These are phyloP conservation scores for Cataglyphis altisquamis DNA, from an alignment of 2,888 invertebrate species.

Conservation along the genomic window DNA sequence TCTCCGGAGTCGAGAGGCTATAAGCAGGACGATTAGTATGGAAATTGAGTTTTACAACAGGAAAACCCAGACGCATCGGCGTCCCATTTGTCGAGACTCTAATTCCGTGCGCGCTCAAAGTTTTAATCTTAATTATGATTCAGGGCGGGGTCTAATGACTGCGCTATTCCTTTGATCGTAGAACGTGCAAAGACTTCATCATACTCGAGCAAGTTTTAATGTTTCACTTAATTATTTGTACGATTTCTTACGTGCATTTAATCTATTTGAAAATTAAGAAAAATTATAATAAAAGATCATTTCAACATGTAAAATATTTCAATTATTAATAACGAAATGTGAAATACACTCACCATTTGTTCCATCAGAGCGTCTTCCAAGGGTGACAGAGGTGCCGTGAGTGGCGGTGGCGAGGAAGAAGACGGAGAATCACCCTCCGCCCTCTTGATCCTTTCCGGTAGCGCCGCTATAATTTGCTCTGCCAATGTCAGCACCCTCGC, in stretches of 20 bases:
- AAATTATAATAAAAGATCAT: background rate
- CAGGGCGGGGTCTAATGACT: background rate
- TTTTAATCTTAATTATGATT: constrained; percentile 39
- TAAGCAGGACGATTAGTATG: constrained; percentile 48
- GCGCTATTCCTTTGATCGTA: background rate
- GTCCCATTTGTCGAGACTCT: constrained; percentile 1
- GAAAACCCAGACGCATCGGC: background rate
- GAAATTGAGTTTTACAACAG: constrained; percentile 27
- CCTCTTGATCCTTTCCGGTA: constrained; percentile 98
- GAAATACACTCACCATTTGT: constrained; percentile 85
- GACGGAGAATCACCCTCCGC: constrained; percentile 84
- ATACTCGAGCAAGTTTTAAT: background rate
- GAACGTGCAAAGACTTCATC: background rate
- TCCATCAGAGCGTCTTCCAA: constrained; percentile 85
- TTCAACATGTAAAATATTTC: background rate
- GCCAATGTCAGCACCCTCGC: constrained; percentile 96
- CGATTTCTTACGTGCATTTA: background rate
- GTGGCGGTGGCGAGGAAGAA: constrained; percentile 85
- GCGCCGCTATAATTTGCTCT: constrained; percentile 99
- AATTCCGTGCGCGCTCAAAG: background rate
- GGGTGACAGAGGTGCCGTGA: constrained; percentile 82
- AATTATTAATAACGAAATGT: background rate
- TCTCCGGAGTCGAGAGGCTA: constrained; percentile 85
- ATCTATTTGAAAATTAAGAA: background rate
- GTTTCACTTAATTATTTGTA: constrained; percentile 15